These are phyloP conservation scores for Corythoichthys intestinalis DNA, from an alignment of 2,113 vertebrate species.

Conservation along the genomic window DNA sequence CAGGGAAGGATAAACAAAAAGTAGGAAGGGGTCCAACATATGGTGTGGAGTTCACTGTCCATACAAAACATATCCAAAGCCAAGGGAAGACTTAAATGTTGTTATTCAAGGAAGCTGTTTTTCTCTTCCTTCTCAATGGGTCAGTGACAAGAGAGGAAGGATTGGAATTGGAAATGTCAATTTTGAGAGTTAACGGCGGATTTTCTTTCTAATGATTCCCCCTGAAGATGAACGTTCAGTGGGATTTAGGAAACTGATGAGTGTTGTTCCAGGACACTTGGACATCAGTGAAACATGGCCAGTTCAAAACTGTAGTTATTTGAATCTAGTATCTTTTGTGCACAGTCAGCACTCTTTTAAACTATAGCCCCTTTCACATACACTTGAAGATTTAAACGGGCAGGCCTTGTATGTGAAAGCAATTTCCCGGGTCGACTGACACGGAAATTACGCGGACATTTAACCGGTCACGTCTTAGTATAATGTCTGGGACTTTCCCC, in stretches of 20 bases:
- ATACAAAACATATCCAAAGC: slow-evolving; percentile 52
- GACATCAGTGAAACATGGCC: not conserved
- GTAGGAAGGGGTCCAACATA: slow-evolving; percentile 38
- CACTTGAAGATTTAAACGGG: too few relatives aligned
- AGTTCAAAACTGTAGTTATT: not conserved
- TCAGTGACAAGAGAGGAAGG: slow-evolving; percentile 1
- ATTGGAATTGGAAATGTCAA: not conserved
- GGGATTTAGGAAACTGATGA: slow-evolving; percentile 9
- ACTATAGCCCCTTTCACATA: too few relatives aligned
- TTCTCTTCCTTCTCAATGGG: slow-evolving; percentile 31
- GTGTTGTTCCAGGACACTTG: slow-evolving; percentile 14
- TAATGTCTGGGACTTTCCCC: too few relatives aligned
- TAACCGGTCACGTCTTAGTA: too few relatives aligned
- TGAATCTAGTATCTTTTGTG: too few relatives aligned
- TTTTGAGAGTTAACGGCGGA: slow-evolving; percentile 9
- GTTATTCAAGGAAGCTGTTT: slow-evolving; percentile 34
- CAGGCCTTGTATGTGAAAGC: too few relatives aligned
- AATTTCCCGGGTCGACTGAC: too few relatives aligned
- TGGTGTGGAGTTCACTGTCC: slow-evolving; percentile 53
- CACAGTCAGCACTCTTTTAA: too few relatives aligned
- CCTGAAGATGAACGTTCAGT: slow-evolving; percentile 6
- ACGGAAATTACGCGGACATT: too few relatives aligned
- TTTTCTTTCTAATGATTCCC: slow-evolving; percentile 15
- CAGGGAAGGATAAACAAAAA: slow-evolving; percentile 38
- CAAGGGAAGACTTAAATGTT: slow-evolving; percentile 10